Evolutionary conservation across 2,797 vertebrate species (phyloP), one percentile per base, ranked within the genome.

Genomic region (Xyrichtys novacula): DNA sequence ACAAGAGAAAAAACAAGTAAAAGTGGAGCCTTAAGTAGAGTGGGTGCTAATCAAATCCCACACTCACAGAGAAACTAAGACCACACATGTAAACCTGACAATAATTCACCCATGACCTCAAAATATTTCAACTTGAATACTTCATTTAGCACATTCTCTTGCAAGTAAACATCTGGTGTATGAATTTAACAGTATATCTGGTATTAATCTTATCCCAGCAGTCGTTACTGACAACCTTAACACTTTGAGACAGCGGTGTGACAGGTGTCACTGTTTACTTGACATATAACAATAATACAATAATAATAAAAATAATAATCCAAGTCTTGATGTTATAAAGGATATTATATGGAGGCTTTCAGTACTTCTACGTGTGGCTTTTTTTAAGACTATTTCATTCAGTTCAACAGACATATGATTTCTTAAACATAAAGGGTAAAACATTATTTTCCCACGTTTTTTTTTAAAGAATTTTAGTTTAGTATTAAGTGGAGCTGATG

Each of bases 191-290:
- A 48, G 42, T 1, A 19, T 46, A 25, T 19, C 53, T 32, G 65
- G 17, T 26, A 19, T 1, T n/a, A n/a, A 20, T 3, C 49, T 12
- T 7, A 19, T n/a, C 26, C 7, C 38, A n/a, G 17, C 19, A 16
- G 26, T 19, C 11, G 0, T 31, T 46, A 57, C 40, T 39, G 8
- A 29, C 26, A 17, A 20, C 40, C 15, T 17, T 52, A 28, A 57
- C 26, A 7, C 39, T 26, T 54, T 2, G 46, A 48, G 40, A 40
- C 9, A 5, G 46, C 15, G 28, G 44, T 10, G 8, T 2, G 40
- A 9, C 70, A 78, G 65, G 55, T 74, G 76, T 7, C 43, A 4
- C 25, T 16, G 7, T 16, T 56, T 39, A 50, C 55, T 47, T 39
- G n/a, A n/a, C n/a, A n/a, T n/a, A n/a, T 5, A 2, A 40, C 31